These are phyloP conservation scores for Ibidorhyncha struthersii DNA, from an alignment of 2,113 vertebrate genomes.

Conservation along the genomic window DNA sequence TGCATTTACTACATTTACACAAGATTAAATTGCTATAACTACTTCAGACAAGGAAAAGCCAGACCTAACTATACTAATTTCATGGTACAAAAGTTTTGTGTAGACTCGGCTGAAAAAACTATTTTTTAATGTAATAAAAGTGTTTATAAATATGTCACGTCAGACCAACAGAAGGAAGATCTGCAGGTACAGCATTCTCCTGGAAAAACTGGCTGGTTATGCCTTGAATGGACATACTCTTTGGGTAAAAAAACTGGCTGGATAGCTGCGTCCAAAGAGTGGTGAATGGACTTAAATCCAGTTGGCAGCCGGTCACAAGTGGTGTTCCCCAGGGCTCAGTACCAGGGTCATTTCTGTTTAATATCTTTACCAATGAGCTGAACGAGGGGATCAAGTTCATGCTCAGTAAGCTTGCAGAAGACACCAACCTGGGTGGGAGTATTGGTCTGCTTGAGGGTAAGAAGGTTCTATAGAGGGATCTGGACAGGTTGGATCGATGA, in stretches of 20 bases:
- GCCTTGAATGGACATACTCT: fast-evolving
- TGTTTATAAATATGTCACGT: neutral
- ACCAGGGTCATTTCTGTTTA: neutral
- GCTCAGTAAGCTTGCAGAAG: fast-evolving
- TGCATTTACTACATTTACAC: neutral
- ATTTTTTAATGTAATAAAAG: neutral
- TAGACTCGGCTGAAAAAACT: neutral
- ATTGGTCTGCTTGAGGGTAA: neutral
- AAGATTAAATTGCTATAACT: neutral
- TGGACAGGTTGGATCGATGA: neutral
- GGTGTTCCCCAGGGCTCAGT: neutral
- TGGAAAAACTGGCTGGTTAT: neutral
- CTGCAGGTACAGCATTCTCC: neutral
- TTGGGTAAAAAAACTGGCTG: neutral
- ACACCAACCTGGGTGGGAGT: fast-evolving
- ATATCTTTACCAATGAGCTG: neutral
- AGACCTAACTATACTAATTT: neutral
- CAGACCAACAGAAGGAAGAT: neutral
- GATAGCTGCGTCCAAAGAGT: fast-evolving
- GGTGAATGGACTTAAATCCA: neutral
- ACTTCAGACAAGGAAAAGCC: neutral
- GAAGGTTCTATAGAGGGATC: neutral
- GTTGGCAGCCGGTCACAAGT: fast-evolving
- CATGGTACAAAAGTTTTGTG: neutral
- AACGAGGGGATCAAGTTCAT: fast-evolving